Base-by-base conservation (phyloP, 2,797 vertebrate genomes). In the Bradypodion ventrale region DNA sequence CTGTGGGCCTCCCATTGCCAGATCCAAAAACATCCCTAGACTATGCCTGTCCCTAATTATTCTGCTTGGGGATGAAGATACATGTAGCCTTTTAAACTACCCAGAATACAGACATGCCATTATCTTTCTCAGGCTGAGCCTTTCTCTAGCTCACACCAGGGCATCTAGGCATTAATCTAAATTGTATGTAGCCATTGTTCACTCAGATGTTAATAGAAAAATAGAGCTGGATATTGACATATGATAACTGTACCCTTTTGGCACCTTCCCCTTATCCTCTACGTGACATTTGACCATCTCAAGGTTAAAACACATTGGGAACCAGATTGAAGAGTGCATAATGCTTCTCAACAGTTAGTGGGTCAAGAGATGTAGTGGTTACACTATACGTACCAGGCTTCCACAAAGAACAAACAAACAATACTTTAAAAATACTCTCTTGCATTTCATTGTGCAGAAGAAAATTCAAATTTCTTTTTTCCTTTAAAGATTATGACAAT, bases 401-500 rank as follows among this genome's bases (percentile, higher is more conserved):
- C n/a, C n/a, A n/a, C n/a, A n/a, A n/a, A n/a, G n/a, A n/a, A n/a
- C n/a, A n/a, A n/a, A n/a, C n/a, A n/a, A n/a, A n/a, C n/a, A n/a
- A n/a, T n/a, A n/a, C n/a, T n/a, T n/a, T n/a, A n/a, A n/a, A n/a
- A n/a, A n/a, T n/a, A 74, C 7, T 29, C 25, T 16, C 37, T 40
- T 49, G 23, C 52, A 52, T 78, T 62, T 60, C 29, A n/a, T 7
- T 29, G 9, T 23, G 7, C 16, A 35, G 35, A 66, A 69, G 21
- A 76, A 35, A 27, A 52, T 32, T n/a, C n/a, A 65, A 35, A 63
- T 3, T 75, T 77, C 62, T 27, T 49, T 88, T 90, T 92, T 35
- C 92, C 80, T 89, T 75, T 88, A 52, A 89, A 99, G 98, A 99
- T 93, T 96, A 96, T 35, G 98, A 99, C 92, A 98, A 97, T 7